These are phyloP conservation scores for Myzus persicae DNA, from an alignment of 1,140 invertebrate genomes.

Conservation along the genomic window DNA sequence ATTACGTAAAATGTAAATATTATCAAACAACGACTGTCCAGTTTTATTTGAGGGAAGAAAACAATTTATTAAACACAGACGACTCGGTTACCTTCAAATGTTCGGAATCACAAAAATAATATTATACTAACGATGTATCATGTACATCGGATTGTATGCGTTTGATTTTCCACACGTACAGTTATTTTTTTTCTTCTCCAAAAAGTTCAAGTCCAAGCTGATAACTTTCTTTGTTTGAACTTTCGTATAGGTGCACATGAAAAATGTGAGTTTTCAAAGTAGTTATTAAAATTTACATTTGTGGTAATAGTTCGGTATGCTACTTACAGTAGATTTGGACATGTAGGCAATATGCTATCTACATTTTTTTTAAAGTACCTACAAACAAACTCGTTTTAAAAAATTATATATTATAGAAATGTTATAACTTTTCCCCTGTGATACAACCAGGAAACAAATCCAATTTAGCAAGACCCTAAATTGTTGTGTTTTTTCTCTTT, in stretches of 20 bases:
- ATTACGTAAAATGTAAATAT: neutral
- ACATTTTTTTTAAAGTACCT: neutral
- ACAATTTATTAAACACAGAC: neutral
- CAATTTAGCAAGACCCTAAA: neutral
- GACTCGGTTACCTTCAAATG: neutral
- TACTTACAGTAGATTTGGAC: neutral
- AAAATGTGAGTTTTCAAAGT: neutral
- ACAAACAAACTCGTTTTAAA: neutral
- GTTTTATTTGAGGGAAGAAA: neutral
- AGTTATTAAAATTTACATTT: neutral
- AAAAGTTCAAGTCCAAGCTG: neutral
- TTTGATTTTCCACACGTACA: neutral
- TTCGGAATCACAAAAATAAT: neutral
- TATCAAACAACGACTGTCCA: neutral
- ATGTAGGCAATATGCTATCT: neutral
- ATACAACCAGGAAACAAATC: neutral
- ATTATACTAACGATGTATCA: neutral
- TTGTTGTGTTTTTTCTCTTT: neutral
- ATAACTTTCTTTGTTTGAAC: neutral
- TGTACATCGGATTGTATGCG: neutral
- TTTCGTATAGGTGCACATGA: neutral
- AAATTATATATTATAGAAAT: neutral
- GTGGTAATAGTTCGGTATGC: neutral
- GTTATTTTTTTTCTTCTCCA: neutral
- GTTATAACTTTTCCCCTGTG: neutral